These are phyloP conservation scores for Melikaiella ostensackeni DNA, from an alignment of 2,888 invertebrate genomes.

Conservation along the genomic window DNA sequence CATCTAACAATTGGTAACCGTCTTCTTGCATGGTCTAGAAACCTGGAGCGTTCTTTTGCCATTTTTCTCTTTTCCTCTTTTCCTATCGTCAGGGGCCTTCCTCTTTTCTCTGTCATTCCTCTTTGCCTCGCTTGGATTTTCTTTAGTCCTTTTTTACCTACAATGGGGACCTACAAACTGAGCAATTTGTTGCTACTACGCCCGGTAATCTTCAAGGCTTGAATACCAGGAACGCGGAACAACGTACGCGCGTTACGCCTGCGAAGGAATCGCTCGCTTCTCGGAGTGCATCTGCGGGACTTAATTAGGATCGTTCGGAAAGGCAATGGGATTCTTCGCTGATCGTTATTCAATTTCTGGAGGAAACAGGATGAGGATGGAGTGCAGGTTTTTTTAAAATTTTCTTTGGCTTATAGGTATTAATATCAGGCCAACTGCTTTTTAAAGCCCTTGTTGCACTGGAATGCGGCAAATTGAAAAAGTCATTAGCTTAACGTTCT, in stretches of 20 bases:
- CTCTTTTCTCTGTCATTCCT: constrained; percentile 50
- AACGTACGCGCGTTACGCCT: constrained; percentile 54
- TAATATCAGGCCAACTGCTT: constrained; percentile 4
- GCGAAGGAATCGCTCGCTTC: constrained; percentile 44
- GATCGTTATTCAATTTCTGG: constrained; percentile 10
- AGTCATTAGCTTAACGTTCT: background rate
- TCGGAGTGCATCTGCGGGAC: constrained; percentile 50
- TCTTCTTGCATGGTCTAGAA: constrained; percentile 47
- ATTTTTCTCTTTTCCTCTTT: constrained; percentile 38
- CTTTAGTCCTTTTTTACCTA: constrained; percentile 48
- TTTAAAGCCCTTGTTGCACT: background rate
- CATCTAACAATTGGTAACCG: constrained; percentile 50
- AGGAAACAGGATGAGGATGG: background rate
- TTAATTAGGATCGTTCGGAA: constrained; percentile 60
- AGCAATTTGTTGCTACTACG: constrained; percentile 66
- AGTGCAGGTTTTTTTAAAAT: background rate
- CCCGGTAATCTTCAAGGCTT: constrained; percentile 61
- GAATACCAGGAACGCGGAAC: constrained; percentile 66
- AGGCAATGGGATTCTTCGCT: background rate
- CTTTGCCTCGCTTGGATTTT: constrained; percentile 38
- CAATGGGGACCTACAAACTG: constrained; percentile 64
- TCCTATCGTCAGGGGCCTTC: constrained; percentile 42
- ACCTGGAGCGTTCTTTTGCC: constrained; percentile 34
- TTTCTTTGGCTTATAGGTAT: background rate
- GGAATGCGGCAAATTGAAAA: background rate